Evolutionary conservation across 2,113 vertebrate genomes (phyloP).

Genomic region (Mellivora capensis): DNA sequence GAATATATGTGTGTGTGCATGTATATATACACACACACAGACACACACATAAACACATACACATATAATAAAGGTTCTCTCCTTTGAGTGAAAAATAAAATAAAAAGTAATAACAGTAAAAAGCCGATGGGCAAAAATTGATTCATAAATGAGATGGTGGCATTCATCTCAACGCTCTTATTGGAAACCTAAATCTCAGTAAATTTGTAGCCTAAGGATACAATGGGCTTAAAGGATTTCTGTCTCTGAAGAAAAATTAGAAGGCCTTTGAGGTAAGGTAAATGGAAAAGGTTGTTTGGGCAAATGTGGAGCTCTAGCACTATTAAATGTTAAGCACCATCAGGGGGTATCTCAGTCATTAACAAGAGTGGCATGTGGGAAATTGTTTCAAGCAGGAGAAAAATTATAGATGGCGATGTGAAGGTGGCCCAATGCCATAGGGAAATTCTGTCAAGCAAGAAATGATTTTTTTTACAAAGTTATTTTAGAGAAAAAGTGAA

Average conservation of each 20-base stretch:
- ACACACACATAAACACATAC: not conserved
- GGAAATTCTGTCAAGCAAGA: conserved; percentile 84
- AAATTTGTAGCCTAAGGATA: conserved; percentile 98
- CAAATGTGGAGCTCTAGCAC: conserved; percentile 88
- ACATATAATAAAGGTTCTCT: conserved; percentile 70
- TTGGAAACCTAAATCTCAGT: conserved; percentile 98
- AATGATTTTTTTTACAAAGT: conserved; percentile 77
- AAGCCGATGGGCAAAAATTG: conserved; percentile 92
- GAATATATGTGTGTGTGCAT: not conserved
- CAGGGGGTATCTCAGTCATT: conserved; percentile 92
- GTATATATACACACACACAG: not conserved
- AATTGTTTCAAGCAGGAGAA: conserved; percentile 87
- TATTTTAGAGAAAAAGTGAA: conserved; percentile 68
- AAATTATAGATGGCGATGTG: conserved; percentile 82
- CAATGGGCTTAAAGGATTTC: conserved; percentile 99
- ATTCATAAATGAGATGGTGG: conserved; percentile 97
- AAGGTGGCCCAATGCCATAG: conserved; percentile 81
- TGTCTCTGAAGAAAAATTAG: conserved; percentile 99
- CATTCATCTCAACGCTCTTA: conserved; percentile 94
- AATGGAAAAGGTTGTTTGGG: conserved; percentile 95
- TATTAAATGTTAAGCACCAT: conserved; percentile 94
- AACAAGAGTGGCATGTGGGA: conserved; percentile 85
- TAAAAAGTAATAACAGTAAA: conserved; percentile 90
- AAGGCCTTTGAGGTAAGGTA: conserved; percentile 94
- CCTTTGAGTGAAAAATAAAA: conserved; percentile 84